Evolutionary conservation across 2,113 vertebrate genomes (phyloP).

Genomic region (Pseudopodoces humilis): DNA sequence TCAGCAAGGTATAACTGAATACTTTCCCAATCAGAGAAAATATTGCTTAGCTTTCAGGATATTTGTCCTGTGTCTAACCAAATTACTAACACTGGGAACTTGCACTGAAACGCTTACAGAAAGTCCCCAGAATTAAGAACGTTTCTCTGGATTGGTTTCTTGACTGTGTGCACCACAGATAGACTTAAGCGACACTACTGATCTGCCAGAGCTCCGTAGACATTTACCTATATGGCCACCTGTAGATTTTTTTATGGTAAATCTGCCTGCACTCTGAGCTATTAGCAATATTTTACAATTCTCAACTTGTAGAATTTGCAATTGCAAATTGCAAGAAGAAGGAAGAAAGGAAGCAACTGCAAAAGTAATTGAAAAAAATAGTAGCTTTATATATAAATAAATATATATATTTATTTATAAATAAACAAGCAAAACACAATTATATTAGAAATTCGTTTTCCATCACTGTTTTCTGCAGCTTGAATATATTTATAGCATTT

Average conservation of each 20-base stretch:
- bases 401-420: neutral
- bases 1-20: neutral
- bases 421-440: neutral
- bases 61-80: rapidly evolving
- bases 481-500: neutral
- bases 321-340: neutral
- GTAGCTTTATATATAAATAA: neutral
- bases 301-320: neutral
- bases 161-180: neutral
- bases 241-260: neutral
- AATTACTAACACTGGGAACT: neutral
- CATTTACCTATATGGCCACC: neutral
- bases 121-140: neutral
- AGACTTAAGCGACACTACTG: neutral
- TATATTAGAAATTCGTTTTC: neutral
- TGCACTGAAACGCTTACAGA: neutral
- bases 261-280: neutral
- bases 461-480: neutral
- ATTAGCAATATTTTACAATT: neutral
- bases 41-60: neutral
- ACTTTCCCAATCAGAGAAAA: neutral
- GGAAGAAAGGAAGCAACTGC: neutral
- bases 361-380: neutral
- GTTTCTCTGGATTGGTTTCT: neutral
- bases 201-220: neutral